phyloP scores from a whole-genome alignment of 2,888 invertebrate genomes.

The Tipula lateralis region DNA sequence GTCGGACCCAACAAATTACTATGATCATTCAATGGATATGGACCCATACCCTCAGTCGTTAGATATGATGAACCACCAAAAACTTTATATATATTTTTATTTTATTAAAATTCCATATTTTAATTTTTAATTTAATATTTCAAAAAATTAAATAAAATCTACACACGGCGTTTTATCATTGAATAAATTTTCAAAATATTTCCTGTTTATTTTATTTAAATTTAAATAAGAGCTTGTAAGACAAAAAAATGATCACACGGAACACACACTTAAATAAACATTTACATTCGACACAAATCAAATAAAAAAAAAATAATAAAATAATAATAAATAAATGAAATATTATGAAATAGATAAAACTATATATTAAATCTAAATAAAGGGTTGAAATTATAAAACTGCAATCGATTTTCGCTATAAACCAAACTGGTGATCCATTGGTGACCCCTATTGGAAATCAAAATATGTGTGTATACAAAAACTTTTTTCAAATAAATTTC shows the following conservation, averaged over 20 bases:
- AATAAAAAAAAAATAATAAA: background rate
- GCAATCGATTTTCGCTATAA: background rate
- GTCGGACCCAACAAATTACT: constrained; percentile 48
- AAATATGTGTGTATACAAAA: background rate
- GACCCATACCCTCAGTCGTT: constrained; percentile 52
- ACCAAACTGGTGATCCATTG: background rate
- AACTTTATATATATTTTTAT: constrained; percentile 42
- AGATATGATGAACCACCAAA: constrained; percentile 51
- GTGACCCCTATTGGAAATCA: too few relatives aligned
- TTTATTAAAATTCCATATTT: constrained; percentile 36
- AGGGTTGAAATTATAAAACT: background rate
- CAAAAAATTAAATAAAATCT: constrained; percentile 20
- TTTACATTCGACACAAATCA: constrained; percentile 19
- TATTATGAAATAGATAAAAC: background rate
- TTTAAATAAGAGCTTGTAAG: background rate
- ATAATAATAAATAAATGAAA: background rate
- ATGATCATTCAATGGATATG: constrained; percentile 49
- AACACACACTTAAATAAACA: constrained; percentile 11
- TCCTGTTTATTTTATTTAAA: constrained; percentile 29
- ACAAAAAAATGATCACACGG: background rate
- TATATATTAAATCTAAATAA: background rate
- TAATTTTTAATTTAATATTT: constrained; percentile 34
- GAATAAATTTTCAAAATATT: background rate
- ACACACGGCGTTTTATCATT: background rate
- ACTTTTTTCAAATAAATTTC: background rate